phyloP scores from a whole-genome alignment of 2,797 vertebrate genomes.

The Falco naumanni region DNA sequence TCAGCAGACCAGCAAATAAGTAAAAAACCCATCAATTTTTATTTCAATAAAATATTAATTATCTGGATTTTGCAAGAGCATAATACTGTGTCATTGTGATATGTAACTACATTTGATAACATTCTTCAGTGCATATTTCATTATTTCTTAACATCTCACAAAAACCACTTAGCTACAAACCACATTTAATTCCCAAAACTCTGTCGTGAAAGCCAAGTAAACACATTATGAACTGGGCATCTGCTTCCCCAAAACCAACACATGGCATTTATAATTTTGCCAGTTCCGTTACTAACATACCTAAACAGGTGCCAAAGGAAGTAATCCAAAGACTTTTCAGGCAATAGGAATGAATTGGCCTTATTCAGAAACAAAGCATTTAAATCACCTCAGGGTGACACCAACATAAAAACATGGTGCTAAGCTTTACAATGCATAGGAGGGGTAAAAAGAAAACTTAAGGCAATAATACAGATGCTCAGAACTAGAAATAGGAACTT shows the following conservation, averaged over 20 bases:
- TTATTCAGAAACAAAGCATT: slow-evolving; percentile 31
- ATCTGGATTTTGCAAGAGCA: not conserved
- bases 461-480: slow-evolving; percentile 13
- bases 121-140: not conserved
- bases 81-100: not conserved
- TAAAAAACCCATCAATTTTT: not conserved
- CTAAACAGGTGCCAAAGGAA: slow-evolving; percentile 35
- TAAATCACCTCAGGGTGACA: slow-evolving; percentile 6
- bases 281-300: slow-evolving; percentile 29
- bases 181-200: slow-evolving; percentile 39
- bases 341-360: not conserved
- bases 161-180: slow-evolving; percentile 18
- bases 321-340: slow-evolving; percentile 17
- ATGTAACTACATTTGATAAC: not conserved
- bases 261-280: slow-evolving; percentile 45
- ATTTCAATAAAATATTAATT: slow-evolving; percentile 1
- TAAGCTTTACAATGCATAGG: slow-evolving; percentile 1
- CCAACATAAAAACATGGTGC: not conserved
- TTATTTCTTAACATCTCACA: not conserved
- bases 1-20: slow-evolving; percentile 23
- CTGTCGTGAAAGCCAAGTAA: slow-evolving; percentile 43
- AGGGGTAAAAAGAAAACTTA: not conserved
- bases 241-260: slow-evolving; percentile 41
- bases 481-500: slow-evolving; percentile 6
- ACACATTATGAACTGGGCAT: not conserved